Conservation (phyloP, 2,797 vertebrate species). For the Anguilla anguilla region DNA sequence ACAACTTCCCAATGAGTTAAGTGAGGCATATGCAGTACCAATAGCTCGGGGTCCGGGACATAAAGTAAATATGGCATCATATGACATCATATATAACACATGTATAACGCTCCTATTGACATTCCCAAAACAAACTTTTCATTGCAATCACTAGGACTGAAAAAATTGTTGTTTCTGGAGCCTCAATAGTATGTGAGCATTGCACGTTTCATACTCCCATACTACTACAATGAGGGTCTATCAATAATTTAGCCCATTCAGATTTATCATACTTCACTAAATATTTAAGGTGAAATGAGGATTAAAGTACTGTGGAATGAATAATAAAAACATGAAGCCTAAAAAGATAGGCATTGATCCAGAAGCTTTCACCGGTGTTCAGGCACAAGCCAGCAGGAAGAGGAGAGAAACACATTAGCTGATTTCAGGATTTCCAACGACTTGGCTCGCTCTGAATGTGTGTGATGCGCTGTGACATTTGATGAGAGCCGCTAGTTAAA, state of each 20-base stretch:
- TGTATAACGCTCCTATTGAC: background rate
- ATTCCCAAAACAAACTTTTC: background rate
- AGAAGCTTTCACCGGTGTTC: background rate
- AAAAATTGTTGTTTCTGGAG: background rate
- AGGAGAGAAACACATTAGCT: background rate
- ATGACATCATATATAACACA: no score
- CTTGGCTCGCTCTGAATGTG: background rate
- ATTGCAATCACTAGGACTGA: background rate
- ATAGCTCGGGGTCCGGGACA: background rate
- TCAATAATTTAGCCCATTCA: background rate
- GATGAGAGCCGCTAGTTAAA: background rate
- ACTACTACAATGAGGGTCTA: background rate
- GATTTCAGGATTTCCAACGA: background rate
- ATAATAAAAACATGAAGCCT: background rate
- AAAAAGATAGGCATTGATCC: background rate
- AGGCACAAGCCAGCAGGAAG: background rate
- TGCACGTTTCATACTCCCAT: background rate
- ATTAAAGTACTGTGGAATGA: background rate
- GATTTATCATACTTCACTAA: no score
- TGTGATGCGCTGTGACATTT: background rate
- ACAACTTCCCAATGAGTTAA: background rate
- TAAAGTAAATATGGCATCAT: background rate
- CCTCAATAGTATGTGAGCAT: background rate
- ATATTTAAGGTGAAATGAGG: background rate
- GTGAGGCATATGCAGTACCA: background rate